Base-by-base conservation (phyloP, 2,797 vertebrate species). In the Remorina albescens region DNA sequence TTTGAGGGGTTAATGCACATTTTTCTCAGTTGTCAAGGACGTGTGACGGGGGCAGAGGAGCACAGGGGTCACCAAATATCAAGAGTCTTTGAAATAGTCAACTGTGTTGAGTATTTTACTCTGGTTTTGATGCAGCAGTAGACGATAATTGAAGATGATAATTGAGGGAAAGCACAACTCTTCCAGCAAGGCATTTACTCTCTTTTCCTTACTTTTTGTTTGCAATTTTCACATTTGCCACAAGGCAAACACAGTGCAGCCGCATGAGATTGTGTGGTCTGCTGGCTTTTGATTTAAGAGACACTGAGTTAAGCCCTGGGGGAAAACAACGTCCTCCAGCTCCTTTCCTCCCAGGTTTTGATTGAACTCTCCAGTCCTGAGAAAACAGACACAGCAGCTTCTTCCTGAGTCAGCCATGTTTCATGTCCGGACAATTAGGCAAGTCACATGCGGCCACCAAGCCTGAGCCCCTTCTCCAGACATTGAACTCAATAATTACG, bases 351-450 rank as follows among this genome's bases (percentile, higher is more conserved):
- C 78, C 49, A 85, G 74, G 60, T 80, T 76, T 84, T 84, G 87
- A 89, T 82, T 81, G 78, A 91, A 81, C 71, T 78, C 75, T 50
- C 49, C 69, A 50, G 60, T 63, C 81, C 69, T 79, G 77, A 88
- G 82, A 91, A 91, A 91, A 83, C 86, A 88, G 88, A 91, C 80
- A 78, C 61, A 66, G 74, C 59, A 6, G 76, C 81, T 75, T 93
- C 86, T 80, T 88, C 80, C 80, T 39, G 59, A 64, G 69, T 50
- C 13, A 28, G 53, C 78, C 83, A 83, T 91, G 90, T 86, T 94
- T 92, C 81, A 89, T 67, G 76, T 91, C 55, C 36, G 83, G 57
- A 85, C 88, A 91, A 91, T 92, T 93, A 89, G 92, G 93, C 77
- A 74, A 90, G 91, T 92, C 91, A 82, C 88, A 65, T 8, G 53